Percentiles rank a stretch among this genome's conserved stretches.
phyloP scores from a whole-genome alignment of 2,797 vertebrate genomes.

The Hyperoplus lanceolatus region DNA sequence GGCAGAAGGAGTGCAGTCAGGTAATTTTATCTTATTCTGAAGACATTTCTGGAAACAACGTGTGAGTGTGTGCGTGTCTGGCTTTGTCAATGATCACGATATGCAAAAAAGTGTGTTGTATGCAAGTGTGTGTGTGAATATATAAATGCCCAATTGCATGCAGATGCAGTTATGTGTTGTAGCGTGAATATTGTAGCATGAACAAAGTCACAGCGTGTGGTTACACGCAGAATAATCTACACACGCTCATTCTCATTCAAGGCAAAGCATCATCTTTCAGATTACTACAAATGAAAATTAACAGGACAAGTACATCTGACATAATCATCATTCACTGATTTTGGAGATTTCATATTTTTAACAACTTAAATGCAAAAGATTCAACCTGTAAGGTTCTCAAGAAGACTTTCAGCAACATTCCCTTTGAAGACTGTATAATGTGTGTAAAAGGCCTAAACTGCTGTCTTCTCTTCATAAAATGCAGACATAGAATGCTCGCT shows the following conservation, averaged over 20 bases:
- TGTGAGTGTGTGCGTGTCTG: slow-evolving; percentile 15
- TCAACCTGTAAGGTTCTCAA: background rate
- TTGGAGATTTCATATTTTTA: background rate
- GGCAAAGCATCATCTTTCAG: slow-evolving; percentile 6
- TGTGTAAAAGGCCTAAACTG: background rate
- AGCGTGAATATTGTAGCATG: slow-evolving; percentile 17
- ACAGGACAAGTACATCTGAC: background rate
- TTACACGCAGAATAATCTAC: slow-evolving; percentile 41
- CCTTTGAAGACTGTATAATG: background rate
- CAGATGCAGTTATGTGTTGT: slow-evolving; percentile 20
- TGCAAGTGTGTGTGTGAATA: background rate
- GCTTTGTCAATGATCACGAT: background rate
- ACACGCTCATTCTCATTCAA: slow-evolving; percentile 24
- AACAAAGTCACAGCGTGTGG: slow-evolving; percentile 45
- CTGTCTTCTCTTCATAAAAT: background rate
- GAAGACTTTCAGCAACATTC: background rate
- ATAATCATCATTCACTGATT: slow-evolving; percentile 2
- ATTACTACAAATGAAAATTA: slow-evolving; percentile 10
- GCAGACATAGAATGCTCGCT: background rate
- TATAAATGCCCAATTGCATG: slow-evolving; percentile 33
- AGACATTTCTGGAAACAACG: slow-evolving; percentile 27
- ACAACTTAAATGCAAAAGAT: background rate
- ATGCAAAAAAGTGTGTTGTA: slow-evolving; percentile 4
- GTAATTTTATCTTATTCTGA: slow-evolving; percentile 45
- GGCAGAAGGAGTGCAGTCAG: slow-evolving; percentile 25